Base-by-base conservation (phyloP, 1,140 invertebrate genomes). In the Parapsyche elsis region DNA sequence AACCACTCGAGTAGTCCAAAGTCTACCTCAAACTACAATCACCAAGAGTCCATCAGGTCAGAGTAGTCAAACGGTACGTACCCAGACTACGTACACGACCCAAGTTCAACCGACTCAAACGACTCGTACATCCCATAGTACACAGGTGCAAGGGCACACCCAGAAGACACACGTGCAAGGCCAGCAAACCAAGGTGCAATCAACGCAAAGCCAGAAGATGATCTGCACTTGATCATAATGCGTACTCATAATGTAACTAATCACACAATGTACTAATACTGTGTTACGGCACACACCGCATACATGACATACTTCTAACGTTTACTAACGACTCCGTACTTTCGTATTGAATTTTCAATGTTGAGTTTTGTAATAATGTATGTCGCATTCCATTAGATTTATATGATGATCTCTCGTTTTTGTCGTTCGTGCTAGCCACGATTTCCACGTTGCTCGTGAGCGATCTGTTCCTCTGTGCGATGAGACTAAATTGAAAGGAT, bases 21-120 rank as follows among this genome's bases (percentile, higher is more conserved):
- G 38, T 16, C 23, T 19, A 10, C 61, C 61, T 2, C 23, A 16
- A 71, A 45, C 79, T 30, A 45, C 79, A 30, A 59, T 76, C 30
- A 71, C 16, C 14, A 81, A 16, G 44, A 30, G 38, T 14, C 53
- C 76, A 45, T 59, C 80, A 0, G 73, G 75, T 24, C 12, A 24
- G 67, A 46, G 70, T 64, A 23, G 46, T 57, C 26, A 80, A 80
- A 59, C 74, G 2, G 74, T 75, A 9, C 70, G 53, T 24, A 83
- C 79, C 16, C 23, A 81, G 24, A 80, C 67, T 4, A 83, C 79
- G 0, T 81, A 83, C 67, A 80, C 70, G 16, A 71, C 81, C 10
- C 78, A 80, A 1, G 59, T 80, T 19, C 79, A 81, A 61, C 81
- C 81, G 0, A 24, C 71, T 4, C 44, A 83, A 24, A 61, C 53